Conservation (phyloP, 2,888 invertebrate genomes). For the Pyralis farinalis region DNA sequence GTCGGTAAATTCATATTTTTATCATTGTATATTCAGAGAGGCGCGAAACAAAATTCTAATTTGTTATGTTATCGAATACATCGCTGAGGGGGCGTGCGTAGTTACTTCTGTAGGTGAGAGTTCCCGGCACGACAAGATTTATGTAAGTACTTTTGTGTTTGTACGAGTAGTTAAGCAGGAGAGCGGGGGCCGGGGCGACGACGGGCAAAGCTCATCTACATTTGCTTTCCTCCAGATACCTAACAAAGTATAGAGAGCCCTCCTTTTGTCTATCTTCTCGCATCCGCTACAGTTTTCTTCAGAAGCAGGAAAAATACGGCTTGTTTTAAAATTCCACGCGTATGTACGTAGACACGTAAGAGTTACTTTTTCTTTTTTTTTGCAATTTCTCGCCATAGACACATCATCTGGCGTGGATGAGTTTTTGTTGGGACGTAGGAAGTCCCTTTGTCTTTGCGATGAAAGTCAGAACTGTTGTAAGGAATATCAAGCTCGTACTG, state of each 20-base stretch:
- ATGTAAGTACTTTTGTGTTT: constrained; percentile 80
- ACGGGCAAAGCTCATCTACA: constrained; percentile 66
- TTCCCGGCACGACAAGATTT: constrained; percentile 73
- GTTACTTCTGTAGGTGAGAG: constrained; percentile 61
- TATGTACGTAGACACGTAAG: constrained; percentile 44
- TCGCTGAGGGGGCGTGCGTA: constrained; percentile 50
- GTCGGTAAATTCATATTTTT: constrained; percentile 50
- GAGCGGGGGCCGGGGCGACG: constrained; percentile 40
- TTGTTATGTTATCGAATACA: constrained; percentile 68
- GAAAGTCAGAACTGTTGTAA: constrained; percentile 77
- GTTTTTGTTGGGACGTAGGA: constrained; percentile 76
- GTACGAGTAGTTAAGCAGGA: constrained; percentile 71
- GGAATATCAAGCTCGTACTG: constrained; percentile 60
- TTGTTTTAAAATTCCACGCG: constrained; percentile 67
- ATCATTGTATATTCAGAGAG: constrained; percentile 42
- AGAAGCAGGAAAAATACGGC: constrained; percentile 60
- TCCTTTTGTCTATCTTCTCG: constrained; percentile 69
- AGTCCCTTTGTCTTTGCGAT: constrained; percentile 73
- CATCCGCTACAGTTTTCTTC: constrained; percentile 72
- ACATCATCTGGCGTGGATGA: constrained; percentile 77
- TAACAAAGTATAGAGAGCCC: constrained; percentile 62
- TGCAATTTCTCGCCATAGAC: constrained; percentile 78
- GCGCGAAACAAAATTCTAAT: constrained; percentile 50
- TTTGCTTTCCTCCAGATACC: constrained; percentile 64
- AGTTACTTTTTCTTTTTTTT: constrained; percentile 60